phyloP scores from a whole-genome alignment of 2,888 invertebrate genomes.

The Drosophila falleni region DNA sequence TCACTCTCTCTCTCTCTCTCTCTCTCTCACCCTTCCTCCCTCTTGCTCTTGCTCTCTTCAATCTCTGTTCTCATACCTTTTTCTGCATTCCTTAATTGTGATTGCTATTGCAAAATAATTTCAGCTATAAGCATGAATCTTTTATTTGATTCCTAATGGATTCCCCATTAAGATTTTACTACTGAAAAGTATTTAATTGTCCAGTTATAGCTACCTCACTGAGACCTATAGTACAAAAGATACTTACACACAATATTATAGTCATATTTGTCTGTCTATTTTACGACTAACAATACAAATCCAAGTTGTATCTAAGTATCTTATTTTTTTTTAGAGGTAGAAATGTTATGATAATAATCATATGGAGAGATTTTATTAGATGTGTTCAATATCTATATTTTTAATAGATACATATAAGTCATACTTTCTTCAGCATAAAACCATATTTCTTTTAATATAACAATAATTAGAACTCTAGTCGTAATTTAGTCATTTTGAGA shows the following conservation, averaged over 20 bases:
- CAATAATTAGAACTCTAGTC: neutral
- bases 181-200: neutral
- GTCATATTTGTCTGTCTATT: neutral
- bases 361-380: neutral
- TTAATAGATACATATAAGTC: too few species aligned
- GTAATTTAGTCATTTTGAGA: neutral
- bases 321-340: neutral
- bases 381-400: too few species aligned
- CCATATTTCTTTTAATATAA: neutral
- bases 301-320: neutral
- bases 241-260: neutral
- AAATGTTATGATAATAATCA: too few species aligned
- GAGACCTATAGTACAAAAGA: neutral
- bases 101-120: constrained; percentile 26
- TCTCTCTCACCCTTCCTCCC: neutral
- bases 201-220: neutral
- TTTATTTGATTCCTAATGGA: neutral
- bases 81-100: constrained; percentile 20
- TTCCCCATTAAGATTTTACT: too few species aligned
- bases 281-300: neutral
- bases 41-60: constrained; percentile 1
- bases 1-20: neutral
- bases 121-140: constrained; percentile 7
- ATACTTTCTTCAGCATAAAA: neutral
- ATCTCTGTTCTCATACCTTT: constrained; percentile 10